Evolutionary conservation across 1,140 invertebrate species (phyloP).

Genomic region (Drosophila kikkawai): DNA sequence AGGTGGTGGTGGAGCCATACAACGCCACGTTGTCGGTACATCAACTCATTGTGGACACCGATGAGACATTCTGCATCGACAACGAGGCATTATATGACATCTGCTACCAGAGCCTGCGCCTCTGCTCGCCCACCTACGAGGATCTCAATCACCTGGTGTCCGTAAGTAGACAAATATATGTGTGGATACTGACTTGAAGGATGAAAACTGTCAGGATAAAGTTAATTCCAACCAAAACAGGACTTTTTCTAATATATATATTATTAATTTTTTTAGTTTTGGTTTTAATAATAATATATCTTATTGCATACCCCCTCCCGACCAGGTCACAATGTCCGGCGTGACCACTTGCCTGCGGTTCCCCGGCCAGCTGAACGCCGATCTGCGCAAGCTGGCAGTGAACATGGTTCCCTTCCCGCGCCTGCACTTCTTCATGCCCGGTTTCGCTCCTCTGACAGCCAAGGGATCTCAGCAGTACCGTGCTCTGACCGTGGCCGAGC

Average conservation of each 20-base stretch:
- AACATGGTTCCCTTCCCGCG: slow-evolving; percentile 99
- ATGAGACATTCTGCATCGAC: slow-evolving; percentile 90
- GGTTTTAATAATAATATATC: neutral
- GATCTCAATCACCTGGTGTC: slow-evolving; percentile 91
- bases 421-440: slow-evolving; percentile 98
- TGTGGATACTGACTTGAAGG: neutral
- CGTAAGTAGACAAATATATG: slow-evolving; percentile 84
- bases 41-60: slow-evolving; percentile 92
- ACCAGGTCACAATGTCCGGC: slow-evolving; percentile 91
- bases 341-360: slow-evolving; percentile 94
- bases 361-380: slow-evolving; percentile 94
- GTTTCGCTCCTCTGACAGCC: slow-evolving; percentile 97
- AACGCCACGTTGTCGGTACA: slow-evolving; percentile 93
- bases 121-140: slow-evolving; percentile 93
- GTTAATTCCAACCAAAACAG: neutral
- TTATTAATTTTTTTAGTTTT: neutral
- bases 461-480: slow-evolving; percentile 94
- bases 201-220: neutral
- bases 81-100: slow-evolving; percentile 90
- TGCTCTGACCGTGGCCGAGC: slow-evolving; percentile 94
- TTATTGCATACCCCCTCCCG: no score
- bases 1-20: slow-evolving; percentile 91
- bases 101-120: slow-evolving; percentile 88
- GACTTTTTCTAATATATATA: neutral
- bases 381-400: slow-evolving; percentile 97